These are phyloP conservation scores for Ctenicera cuprea DNA, from an alignment of 2,888 invertebrate species.

Conservation along the genomic window DNA sequence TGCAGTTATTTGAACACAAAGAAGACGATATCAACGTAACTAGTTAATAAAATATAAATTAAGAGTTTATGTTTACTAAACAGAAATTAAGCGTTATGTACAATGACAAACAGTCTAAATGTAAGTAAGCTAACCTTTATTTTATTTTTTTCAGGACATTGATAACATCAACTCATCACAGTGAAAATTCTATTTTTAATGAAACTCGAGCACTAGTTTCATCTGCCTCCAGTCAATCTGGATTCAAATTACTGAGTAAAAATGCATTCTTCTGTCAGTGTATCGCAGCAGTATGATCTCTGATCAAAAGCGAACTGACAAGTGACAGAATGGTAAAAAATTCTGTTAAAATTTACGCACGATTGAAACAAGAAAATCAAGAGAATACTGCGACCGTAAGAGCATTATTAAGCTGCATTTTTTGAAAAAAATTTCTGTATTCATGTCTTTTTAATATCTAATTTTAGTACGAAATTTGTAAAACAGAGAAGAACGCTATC, in stretches of 20 bases:
- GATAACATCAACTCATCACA: too few species aligned
- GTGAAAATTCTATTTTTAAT: not conserved
- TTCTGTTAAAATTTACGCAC: slow-evolving; percentile 71
- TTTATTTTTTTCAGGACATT: too few species aligned
- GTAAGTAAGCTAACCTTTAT: too few species aligned
- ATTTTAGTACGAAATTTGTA: slow-evolving; percentile 46
- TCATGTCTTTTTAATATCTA: too few species aligned
- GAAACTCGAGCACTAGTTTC: not conserved
- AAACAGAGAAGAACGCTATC: slow-evolving; percentile 40
- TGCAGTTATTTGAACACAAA: too few species aligned
- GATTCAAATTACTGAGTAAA: not conserved
- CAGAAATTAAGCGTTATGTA: too few species aligned
- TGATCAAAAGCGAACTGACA: slow-evolving; percentile 37
- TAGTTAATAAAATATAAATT: too few species aligned
- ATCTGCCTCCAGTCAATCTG: not conserved
- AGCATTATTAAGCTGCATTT: not conserved
- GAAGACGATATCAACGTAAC: too few species aligned
- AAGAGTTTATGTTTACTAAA: too few species aligned
- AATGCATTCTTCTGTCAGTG: not conserved
- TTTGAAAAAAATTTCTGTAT: too few species aligned
- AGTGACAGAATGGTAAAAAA: slow-evolving; percentile 68
- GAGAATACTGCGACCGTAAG: slow-evolving; percentile 41
- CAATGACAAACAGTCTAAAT: too few species aligned
- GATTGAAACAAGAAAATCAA: slow-evolving; percentile 65
- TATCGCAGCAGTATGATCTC: slow-evolving; percentile 22